Percentiles rank a stretch among this genome's conserved stretches.
These are phyloP conservation scores for Tachyglossus aculeatus DNA, from an alignment of 2,797 vertebrate species.

Conservation along the genomic window DNA sequence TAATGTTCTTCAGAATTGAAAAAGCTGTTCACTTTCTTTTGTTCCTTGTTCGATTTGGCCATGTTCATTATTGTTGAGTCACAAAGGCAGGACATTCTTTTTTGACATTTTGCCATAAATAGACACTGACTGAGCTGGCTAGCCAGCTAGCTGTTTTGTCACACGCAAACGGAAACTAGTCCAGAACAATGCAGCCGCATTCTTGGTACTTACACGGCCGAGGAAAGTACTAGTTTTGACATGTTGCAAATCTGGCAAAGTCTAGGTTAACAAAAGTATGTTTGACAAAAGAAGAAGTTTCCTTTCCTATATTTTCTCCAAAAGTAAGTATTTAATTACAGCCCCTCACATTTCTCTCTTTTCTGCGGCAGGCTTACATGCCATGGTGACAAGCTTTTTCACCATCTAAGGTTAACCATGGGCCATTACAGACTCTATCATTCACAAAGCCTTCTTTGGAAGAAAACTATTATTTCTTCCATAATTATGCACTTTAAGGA, in stretches of 20 bases:
- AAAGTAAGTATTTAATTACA: slow-evolving; percentile 73
- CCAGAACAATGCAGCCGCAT: slow-evolving; percentile 76
- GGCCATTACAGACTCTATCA: slow-evolving; percentile 53
- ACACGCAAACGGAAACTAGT: slow-evolving; percentile 76
- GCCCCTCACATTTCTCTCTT: slow-evolving; percentile 69
- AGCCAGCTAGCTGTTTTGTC: slow-evolving; percentile 93
- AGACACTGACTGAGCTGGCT: slow-evolving; percentile 98
- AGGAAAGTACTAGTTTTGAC: slow-evolving; percentile 71
- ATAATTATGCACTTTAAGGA: slow-evolving; percentile 58
- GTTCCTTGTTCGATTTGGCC: slow-evolving; percentile 97
- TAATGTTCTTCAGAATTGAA: slow-evolving; percentile 99
- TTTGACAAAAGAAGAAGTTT: slow-evolving; percentile 79
- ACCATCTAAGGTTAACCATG: slow-evolving; percentile 69
- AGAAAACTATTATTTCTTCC: slow-evolving; percentile 61
- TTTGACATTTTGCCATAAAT: slow-evolving; percentile 98
- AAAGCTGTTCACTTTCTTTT: slow-evolving; percentile 99
- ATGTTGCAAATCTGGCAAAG: slow-evolving; percentile 73
- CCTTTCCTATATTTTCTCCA: slow-evolving; percentile 73
- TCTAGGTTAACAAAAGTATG: slow-evolving; percentile 78
- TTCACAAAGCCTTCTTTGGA: slow-evolving; percentile 53
- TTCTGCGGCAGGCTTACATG: slow-evolving; percentile 64
- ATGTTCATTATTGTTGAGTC: slow-evolving; percentile 95
- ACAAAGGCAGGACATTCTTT: slow-evolving; percentile 99
- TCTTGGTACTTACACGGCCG: slow-evolving; percentile 75
- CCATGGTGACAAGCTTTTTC: slow-evolving; percentile 71